Evolutionary conservation across 2,888 invertebrate species (phyloP).

Genomic region (Rotaria socialis): DNA sequence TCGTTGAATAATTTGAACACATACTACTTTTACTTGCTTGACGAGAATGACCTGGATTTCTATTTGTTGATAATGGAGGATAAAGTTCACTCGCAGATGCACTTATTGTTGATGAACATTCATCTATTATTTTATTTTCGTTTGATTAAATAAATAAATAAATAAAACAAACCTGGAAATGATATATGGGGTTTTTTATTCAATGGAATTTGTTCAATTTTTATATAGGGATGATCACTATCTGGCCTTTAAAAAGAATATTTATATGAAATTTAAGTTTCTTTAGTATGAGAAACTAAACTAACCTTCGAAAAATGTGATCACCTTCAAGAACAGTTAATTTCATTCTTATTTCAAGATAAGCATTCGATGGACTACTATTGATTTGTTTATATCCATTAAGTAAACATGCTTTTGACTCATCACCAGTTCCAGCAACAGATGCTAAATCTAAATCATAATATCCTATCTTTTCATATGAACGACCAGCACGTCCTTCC

Average conservation of each 20-base stretch:
- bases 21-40: constrained; percentile 32
- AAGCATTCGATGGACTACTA: constrained; percentile 14
- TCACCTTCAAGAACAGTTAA: background rate
- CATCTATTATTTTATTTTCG: background rate
- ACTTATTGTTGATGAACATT: background rate
- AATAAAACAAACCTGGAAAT: background rate
- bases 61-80: background rate
- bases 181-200: background rate
- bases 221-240: background rate
- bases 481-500: constrained; percentile 73
- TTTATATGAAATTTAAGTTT: too few species aligned
- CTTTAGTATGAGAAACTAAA: too few species aligned
- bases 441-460: constrained; percentile 93
- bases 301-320: background rate
- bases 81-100: background rate
- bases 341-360: constrained; percentile 12
- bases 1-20: background rate
- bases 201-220: background rate
- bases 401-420: constrained; percentile 14
- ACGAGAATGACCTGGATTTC: constrained; percentile 12
- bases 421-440: constrained; percentile 64
- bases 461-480: constrained; percentile 91
- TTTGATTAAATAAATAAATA: background rate
- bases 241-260: background rate
- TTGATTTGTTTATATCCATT: background rate